These are phyloP conservation scores for Sebastes oblongus DNA, from an alignment of 2,797 vertebrate species.

Conservation along the genomic window DNA sequence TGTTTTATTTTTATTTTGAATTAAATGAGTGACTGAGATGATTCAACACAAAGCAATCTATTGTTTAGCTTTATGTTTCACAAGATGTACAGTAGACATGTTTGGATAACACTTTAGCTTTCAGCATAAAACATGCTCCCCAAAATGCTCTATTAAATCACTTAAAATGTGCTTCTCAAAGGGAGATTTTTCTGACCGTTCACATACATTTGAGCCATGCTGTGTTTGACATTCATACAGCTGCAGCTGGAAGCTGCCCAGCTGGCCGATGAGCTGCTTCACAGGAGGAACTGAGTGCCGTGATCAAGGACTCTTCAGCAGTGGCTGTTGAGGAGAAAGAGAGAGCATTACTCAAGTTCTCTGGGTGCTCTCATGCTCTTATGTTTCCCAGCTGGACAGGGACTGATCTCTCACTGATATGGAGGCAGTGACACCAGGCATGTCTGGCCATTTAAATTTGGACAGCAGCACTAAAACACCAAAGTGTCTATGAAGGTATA, in stretches of 20 bases:
- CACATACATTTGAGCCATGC: neutral
- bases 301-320: slow-evolving; percentile 17
- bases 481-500: neutral
- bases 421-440: neutral
- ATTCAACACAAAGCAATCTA: neutral
- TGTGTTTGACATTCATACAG: slow-evolving; percentile 19
- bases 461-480: neutral
- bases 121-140: neutral
- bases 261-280: slow-evolving; percentile 17
- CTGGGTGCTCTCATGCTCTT: neutral
- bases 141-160: neutral
- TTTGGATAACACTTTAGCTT: neutral
- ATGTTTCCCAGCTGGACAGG: slow-evolving; percentile 7
- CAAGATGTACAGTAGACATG: neutral
- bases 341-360: neutral
- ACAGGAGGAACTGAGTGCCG: slow-evolving; percentile 1
- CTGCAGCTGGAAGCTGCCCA: neutral
- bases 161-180: neutral
- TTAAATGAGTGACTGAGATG: neutral
- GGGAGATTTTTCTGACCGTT: neutral
- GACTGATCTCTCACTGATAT: neutral
- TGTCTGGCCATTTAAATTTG: neutral
- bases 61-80: neutral
- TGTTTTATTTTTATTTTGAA: neutral
- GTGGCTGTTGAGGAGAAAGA: slow-evolving; percentile 3